Conservation (phyloP, 2,888 invertebrate species). For the Graphium colonna region DNA sequence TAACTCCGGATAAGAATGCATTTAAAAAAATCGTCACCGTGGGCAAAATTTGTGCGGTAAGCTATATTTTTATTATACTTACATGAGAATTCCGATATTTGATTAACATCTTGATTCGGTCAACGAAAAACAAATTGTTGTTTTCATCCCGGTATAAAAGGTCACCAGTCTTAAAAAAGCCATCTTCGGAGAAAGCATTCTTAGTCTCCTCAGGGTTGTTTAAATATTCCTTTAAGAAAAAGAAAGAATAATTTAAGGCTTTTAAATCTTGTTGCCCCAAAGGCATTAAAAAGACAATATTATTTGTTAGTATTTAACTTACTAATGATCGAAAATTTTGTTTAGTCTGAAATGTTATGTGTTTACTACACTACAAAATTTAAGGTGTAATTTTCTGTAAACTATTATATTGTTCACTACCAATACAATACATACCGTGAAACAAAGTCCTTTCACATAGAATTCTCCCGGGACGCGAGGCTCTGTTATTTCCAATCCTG, state of each 20-base stretch:
- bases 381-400: too few relatives aligned
- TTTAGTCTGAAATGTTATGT: too few relatives aligned
- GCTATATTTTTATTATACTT: too few relatives aligned
- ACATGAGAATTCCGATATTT: constrained; percentile 56
- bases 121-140: constrained; percentile 52
- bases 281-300: too few relatives aligned
- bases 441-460: constrained; percentile 44
- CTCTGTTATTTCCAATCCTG: constrained; percentile 50
- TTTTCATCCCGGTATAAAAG: constrained; percentile 52
- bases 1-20: too few relatives aligned
- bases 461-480: constrained; percentile 53
- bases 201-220: constrained; percentile 54
- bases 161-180: constrained; percentile 62
- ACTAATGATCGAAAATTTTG: too few relatives aligned
- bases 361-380: too few relatives aligned
- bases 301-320: too few relatives aligned
- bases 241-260: not conserved
- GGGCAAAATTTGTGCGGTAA: too few relatives aligned
- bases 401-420: too few relatives aligned
- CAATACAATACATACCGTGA: constrained; percentile 45
- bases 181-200: constrained; percentile 50
- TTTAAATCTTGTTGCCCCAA: too few relatives aligned
- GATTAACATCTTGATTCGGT: constrained; percentile 55
- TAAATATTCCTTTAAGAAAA: constrained; percentile 41
- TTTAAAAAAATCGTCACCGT: too few relatives aligned